Evolutionary conservation across 2,113 vertebrate species (phyloP).

Genomic region (Aplodontia rufa): DNA sequence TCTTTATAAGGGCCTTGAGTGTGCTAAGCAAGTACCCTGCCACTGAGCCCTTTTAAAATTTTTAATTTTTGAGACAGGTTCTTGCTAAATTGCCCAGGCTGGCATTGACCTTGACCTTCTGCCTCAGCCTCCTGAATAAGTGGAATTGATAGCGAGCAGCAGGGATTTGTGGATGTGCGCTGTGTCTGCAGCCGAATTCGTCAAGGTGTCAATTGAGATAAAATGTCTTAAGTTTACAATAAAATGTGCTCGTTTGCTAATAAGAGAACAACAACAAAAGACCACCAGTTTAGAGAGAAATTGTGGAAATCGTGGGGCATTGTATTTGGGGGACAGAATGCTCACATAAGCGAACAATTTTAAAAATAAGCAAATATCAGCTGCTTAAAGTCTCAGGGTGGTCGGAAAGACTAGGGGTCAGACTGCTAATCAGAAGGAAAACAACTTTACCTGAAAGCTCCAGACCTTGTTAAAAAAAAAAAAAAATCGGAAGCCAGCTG

Average conservation of each 20-base stretch:
- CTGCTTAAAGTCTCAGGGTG: not conserved
- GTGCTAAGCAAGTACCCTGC: not conserved
- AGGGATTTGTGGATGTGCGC: too few species aligned
- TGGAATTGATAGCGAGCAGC: too few species aligned
- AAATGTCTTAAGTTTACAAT: not conserved
- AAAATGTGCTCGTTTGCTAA: not conserved
- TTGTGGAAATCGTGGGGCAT: not conserved
- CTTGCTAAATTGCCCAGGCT: not conserved
- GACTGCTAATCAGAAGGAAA: not conserved
- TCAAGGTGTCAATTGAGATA: too few species aligned
- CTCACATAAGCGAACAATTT: not conserved
- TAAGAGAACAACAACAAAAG: not conserved
- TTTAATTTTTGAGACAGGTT: not conserved
- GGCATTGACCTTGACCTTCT: too few species aligned
- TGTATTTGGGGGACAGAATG: not conserved
- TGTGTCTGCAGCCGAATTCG: not conserved
- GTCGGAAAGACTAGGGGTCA: not conserved
- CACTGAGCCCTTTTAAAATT: not conserved
- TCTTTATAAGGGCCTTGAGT: too few species aligned
- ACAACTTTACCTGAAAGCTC: not conserved
- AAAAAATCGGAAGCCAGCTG: not conserved
- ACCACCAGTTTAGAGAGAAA: not conserved
- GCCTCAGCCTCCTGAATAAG: too few species aligned
- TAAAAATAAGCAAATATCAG: not conserved
- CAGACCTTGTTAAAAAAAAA: not conserved